A percentile compares a stretch with the other conserved stretches of the same genome.
phyloP scores from a whole-genome alignment of 1,140 invertebrate species.

The Drosophila mojavensis region DNA sequence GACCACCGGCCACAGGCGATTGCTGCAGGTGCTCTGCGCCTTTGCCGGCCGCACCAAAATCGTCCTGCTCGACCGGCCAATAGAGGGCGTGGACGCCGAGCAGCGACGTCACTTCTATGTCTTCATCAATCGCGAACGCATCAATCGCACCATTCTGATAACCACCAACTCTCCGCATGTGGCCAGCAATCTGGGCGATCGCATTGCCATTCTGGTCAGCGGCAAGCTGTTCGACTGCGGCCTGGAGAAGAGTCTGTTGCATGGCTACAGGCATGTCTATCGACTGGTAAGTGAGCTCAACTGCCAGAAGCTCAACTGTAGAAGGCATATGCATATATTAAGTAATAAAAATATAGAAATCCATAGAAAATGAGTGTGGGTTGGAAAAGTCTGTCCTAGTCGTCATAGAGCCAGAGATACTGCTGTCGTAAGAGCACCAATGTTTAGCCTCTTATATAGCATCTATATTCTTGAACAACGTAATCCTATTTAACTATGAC shows the following conservation, averaged over 20 bases:
- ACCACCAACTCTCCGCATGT: slow-evolving; percentile 43
- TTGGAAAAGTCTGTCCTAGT: too few species aligned
- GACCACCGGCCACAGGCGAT: slow-evolving; percentile 31
- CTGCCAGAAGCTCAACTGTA: too few species aligned
- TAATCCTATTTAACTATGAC: too few species aligned
- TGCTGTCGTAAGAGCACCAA: too few species aligned
- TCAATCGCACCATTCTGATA: slow-evolving; percentile 41
- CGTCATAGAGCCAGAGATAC: too few species aligned
- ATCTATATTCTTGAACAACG: too few species aligned
- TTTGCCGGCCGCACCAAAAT: slow-evolving; percentile 48
- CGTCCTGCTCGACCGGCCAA: slow-evolving; percentile 50
- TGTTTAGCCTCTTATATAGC: too few species aligned
- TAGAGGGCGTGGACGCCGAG: slow-evolving; percentile 50
- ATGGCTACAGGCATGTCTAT: slow-evolving; percentile 20
- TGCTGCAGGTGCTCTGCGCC: slow-evolving; percentile 44
- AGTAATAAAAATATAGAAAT: too few species aligned
- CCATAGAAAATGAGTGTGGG: too few species aligned
- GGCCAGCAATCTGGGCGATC: slow-evolving; percentile 53
- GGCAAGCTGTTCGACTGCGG: slow-evolving; percentile 19
- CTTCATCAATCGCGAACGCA: slow-evolving; percentile 30
- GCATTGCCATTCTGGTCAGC: slow-evolving; percentile 37
- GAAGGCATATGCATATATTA: too few species aligned
- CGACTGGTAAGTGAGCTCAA: slow-evolving; percentile 48
- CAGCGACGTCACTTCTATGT: slow-evolving; percentile 30
- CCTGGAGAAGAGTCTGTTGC: slow-evolving; percentile 17